Evolutionary conservation across 2,888 invertebrate species (phyloP).

Genomic region (Cantharis rufa): DNA sequence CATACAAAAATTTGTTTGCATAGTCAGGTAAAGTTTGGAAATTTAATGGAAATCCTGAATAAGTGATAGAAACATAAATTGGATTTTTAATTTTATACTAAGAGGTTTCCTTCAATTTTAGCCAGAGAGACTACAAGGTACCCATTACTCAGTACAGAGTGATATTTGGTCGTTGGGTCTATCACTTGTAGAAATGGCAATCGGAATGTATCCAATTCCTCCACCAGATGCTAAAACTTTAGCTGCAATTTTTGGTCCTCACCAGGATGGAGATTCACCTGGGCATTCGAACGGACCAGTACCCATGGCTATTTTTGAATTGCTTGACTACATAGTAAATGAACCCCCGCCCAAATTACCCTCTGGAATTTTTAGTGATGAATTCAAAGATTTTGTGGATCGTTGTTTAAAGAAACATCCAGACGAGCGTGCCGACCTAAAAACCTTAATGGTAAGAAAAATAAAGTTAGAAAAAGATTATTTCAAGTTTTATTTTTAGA

Average conservation of each 20-base stretch:
- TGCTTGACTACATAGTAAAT: constrained; percentile 98
- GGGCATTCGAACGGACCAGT: constrained; percentile 67
- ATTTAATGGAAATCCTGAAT: no score
- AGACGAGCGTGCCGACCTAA: constrained; percentile 92
- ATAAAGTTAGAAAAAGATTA: constrained; percentile 63
- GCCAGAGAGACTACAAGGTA: constrained; percentile 98
- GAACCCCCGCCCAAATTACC: constrained; percentile 97
- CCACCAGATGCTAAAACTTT: constrained; percentile 88
- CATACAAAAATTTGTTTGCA: no score
- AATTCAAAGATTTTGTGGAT: constrained; percentile 96
- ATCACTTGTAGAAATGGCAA: constrained; percentile 97
- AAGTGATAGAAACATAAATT: no score
- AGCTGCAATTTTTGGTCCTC: constrained; percentile 78
- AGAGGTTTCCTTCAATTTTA: constrained; percentile 53
- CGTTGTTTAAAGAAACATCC: constrained; percentile 96
- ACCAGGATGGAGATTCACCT: constrained; percentile 71
- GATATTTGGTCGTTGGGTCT: constrained; percentile 99
- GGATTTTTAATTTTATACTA: no score
- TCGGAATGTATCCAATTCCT: constrained; percentile 99
- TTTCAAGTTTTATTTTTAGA: constrained; percentile 60
- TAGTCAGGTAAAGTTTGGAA: no score
- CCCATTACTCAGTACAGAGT: constrained; percentile 96
- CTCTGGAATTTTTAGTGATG: constrained; percentile 84
- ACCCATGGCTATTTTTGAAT: constrained; percentile 98
- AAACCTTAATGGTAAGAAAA: constrained; percentile 80